phyloP scores from a whole-genome alignment of 2,888 invertebrate species.

The Idaea biselata region DNA sequence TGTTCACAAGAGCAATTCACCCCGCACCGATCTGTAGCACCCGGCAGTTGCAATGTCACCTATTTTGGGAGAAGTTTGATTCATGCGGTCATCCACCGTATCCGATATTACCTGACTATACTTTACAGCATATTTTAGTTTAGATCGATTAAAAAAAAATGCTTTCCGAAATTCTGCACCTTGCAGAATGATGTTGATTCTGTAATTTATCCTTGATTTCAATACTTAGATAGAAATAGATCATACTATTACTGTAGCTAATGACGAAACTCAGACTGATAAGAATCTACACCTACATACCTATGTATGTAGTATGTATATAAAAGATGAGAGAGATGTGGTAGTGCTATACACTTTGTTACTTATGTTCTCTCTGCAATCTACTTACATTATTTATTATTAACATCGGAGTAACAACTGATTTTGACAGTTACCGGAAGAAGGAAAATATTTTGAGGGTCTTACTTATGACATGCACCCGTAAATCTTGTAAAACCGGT shows the following conservation, averaged over 20 bases:
- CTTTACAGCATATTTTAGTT: slow-evolving; percentile 30
- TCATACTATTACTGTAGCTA: background rate
- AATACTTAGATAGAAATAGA: slow-evolving; percentile 1
- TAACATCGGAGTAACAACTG: background rate
- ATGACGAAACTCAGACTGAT: background rate
- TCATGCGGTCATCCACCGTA: too few species aligned
- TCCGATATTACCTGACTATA: too few species aligned
- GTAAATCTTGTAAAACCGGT: slow-evolving; percentile 24
- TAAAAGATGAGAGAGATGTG: background rate
- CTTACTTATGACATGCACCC: slow-evolving; percentile 21
- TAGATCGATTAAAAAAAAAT: slow-evolving; percentile 36
- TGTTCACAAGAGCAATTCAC: too few species aligned
- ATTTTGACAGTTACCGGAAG: slow-evolving; percentile 24
- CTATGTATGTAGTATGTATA: background rate
- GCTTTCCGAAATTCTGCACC: too few species aligned
- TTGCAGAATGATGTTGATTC: slow-evolving; percentile 4
- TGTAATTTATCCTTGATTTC: slow-evolving; percentile 9
- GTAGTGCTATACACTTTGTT: background rate
- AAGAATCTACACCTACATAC: background rate
- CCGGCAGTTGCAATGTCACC: too few species aligned
- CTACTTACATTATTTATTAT: background rate
- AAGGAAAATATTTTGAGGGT: slow-evolving; percentile 28
- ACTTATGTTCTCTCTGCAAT: too few species aligned
- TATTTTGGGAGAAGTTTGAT: too few species aligned
- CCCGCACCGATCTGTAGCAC: too few species aligned